Evolutionary conservation across 2,888 invertebrate species (phyloP).

Genomic region (Drosophila paramelanica): DNA sequence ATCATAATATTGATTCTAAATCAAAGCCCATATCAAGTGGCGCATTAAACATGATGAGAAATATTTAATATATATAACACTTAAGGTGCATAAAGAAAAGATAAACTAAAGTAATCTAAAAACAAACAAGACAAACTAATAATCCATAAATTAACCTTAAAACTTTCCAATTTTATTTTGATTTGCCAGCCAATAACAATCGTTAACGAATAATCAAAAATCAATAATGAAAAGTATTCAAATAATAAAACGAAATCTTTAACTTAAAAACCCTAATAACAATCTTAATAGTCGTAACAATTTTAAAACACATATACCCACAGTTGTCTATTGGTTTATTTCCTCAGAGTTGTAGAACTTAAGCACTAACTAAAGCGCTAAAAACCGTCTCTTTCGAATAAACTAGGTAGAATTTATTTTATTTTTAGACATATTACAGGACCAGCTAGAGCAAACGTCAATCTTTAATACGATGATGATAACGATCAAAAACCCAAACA

Average conservation of each 20-base stretch:
- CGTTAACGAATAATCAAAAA: conserved; percentile 7
- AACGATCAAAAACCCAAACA: conserved; percentile 16
- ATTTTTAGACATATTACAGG: conserved; percentile 47
- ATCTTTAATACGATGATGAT: neutral
- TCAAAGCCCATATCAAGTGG: conserved; percentile 58
- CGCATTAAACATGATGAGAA: conserved; percentile 6
- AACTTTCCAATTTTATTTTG: conserved; percentile 1
- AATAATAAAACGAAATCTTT: conserved; percentile 4
- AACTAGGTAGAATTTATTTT: conserved; percentile 11
- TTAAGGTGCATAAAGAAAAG: too few relatives aligned
- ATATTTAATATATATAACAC: neutral
- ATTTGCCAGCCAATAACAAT: conserved; percentile 12
- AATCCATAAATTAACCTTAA: neutral
- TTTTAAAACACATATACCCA: neutral
- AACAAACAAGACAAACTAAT: conserved; percentile 4
- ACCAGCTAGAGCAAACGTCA: conserved; percentile 49
- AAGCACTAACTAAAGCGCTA: conserved; percentile 31
- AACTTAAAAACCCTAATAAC: conserved; percentile 8
- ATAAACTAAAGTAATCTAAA: conserved; percentile 20
- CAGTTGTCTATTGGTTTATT: conserved; percentile 14
- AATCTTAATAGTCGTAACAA: conserved; percentile 13
- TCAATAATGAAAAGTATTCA: neutral
- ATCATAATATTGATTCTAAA: conserved; percentile 38
- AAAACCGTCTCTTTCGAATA: conserved; percentile 53
- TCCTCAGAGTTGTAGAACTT: conserved; percentile 25